phyloP scores from a whole-genome alignment of 2,113 vertebrate species.

The Nothoprocta perdicaria region DNA sequence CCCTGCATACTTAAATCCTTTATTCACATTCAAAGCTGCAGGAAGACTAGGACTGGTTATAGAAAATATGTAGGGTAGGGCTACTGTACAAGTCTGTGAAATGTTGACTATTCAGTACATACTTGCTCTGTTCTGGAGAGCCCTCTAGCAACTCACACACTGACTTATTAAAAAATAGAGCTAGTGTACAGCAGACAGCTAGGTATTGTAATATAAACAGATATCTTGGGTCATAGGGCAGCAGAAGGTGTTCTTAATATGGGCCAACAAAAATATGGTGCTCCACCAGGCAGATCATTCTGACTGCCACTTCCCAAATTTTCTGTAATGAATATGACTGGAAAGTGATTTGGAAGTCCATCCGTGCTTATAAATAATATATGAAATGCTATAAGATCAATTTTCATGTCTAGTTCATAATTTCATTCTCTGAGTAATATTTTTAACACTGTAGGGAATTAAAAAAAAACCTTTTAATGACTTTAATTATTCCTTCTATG shows the following conservation, averaged over 20 bases:
- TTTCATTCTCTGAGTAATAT: neutral
- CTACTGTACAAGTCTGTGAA: neutral
- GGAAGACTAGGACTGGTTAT: neutral
- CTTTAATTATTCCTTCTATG: neutral
- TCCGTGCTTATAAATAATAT: neutral
- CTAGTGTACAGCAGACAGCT: neutral
- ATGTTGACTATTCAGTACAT: neutral
- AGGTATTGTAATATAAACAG: neutral
- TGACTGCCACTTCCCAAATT: neutral
- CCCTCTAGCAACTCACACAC: neutral
- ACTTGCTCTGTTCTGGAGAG: neutral
- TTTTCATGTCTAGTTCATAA: neutral
- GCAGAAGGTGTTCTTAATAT: rapidly evolving
- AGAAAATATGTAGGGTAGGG: neutral
- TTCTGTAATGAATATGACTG: neutral
- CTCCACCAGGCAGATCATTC: neutral
- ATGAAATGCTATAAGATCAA: neutral
- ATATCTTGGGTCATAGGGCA: neutral
- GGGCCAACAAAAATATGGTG: neutral
- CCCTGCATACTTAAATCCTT: neutral
- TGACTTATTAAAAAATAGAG: neutral
- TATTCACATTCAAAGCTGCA: neutral
- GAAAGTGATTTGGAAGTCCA: neutral
- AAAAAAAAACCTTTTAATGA: neutral
- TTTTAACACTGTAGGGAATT: neutral